Evolutionary conservation across 2,113 vertebrate genomes (phyloP).

Genomic region (Montifringilla adamsi): DNA sequence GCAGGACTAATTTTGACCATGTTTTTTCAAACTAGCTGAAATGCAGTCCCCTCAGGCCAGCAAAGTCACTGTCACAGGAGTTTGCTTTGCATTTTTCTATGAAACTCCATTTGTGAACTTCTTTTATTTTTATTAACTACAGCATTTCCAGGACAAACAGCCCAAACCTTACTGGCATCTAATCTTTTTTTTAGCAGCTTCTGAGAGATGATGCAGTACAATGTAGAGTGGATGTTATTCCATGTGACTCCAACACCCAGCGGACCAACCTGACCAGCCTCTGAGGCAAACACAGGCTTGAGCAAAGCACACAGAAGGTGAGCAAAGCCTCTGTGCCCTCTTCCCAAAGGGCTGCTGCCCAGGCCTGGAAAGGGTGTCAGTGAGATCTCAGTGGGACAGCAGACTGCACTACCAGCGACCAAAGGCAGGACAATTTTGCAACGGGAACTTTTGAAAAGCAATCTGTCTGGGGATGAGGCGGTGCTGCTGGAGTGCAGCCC

Average conservation of each 20-base stretch:
- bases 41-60: background rate
- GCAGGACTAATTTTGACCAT: background rate
- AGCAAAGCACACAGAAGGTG: background rate
- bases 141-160: background rate
- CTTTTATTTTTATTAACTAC: background rate
- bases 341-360: background rate
- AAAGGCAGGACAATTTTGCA: background rate
- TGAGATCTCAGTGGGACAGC: background rate
- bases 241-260: background rate
- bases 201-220: background rate
- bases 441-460: background rate
- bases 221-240: rapidly evolving
- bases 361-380: background rate
- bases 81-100: background rate
- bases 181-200: background rate
- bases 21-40: background rate
- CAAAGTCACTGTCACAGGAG: background rate
- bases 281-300: background rate
- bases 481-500: background rate
- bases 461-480: background rate
- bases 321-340: background rate
- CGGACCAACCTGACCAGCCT: background rate
- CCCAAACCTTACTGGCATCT: background rate
- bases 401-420: background rate
- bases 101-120: background rate